Conservation (phyloP, 2,888 invertebrate species). For the Camponotus fellah region DNA sequence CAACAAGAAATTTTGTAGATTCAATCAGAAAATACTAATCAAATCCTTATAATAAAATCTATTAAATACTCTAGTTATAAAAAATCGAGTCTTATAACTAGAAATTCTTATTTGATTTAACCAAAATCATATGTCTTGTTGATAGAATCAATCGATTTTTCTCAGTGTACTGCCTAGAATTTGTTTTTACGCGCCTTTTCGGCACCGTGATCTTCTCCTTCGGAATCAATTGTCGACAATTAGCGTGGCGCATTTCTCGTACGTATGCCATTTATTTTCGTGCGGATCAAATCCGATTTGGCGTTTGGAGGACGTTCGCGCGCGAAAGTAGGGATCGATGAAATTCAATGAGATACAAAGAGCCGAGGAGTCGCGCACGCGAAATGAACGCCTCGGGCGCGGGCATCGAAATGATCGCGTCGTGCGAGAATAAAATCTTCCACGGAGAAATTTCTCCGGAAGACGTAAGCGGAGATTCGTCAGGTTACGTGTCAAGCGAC, state of each 20-base stretch:
- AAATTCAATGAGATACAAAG: not conserved
- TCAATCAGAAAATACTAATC: too few relatives aligned
- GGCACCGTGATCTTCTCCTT: conserved; percentile 34
- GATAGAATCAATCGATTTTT: too few relatives aligned
- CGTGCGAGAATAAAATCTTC: not conserved
- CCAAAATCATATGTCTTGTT: too few relatives aligned
- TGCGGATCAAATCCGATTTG: not conserved
- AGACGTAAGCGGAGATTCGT: not conserved
- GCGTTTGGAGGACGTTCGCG: not conserved
- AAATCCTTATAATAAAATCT: too few relatives aligned
- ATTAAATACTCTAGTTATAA: too few relatives aligned
- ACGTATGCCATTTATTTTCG: not conserved
- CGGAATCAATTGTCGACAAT: conserved; percentile 53
- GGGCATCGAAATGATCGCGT: not conserved
- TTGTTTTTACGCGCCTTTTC: not conserved
- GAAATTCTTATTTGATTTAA: too few relatives aligned
- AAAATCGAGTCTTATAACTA: too few relatives aligned
- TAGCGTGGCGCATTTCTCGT: conserved; percentile 36
- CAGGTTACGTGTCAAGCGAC: too few relatives aligned
- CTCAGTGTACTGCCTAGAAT: too few relatives aligned
- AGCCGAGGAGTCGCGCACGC: not conserved
- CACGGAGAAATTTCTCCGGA: not conserved
- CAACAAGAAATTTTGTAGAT: too few relatives aligned
- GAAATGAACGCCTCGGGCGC: not conserved
- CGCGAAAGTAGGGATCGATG: not conserved